phyloP scores from a whole-genome alignment of 2,113 vertebrate species.

The Leucopsar rothschildi region DNA sequence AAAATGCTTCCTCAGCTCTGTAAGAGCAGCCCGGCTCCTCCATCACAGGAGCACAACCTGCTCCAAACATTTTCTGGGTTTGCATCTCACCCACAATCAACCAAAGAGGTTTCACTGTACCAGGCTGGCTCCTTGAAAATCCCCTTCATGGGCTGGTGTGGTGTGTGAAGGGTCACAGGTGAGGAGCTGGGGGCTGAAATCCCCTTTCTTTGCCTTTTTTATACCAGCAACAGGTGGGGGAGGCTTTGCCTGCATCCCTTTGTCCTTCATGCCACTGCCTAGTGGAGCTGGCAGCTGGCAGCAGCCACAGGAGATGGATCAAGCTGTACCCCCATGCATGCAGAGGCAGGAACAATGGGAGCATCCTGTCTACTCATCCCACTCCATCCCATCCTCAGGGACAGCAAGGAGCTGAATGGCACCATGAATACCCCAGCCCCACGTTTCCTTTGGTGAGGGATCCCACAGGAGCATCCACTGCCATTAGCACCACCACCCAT shows the following conservation, averaged over 20 bases:
- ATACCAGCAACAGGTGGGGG: background rate
- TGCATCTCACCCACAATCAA: background rate
- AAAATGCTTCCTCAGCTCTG: background rate
- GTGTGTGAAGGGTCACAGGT: rapidly evolving
- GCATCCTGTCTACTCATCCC: background rate
- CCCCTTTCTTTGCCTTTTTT: background rate
- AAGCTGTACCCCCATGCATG: rapidly evolving
- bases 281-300: background rate
- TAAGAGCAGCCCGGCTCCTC: background rate
- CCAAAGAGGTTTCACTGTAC: background rate
- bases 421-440: rapidly evolving
- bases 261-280: background rate
- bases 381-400: background rate
- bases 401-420: rapidly evolving
- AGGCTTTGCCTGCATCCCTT: rapidly evolving
- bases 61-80: background rate
- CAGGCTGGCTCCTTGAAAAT: background rate
- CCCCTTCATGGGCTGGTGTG: background rate
- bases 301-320: rapidly evolving
- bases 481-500: rapidly evolving
- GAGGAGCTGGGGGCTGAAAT: rapidly evolving
- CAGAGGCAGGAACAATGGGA: background rate
- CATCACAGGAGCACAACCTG: background rate
- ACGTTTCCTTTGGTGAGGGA: background rate
- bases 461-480: background rate